Evolutionary conservation across 2,113 vertebrate species (phyloP).

Genomic region (Genyomyrus donnyi): DNA sequence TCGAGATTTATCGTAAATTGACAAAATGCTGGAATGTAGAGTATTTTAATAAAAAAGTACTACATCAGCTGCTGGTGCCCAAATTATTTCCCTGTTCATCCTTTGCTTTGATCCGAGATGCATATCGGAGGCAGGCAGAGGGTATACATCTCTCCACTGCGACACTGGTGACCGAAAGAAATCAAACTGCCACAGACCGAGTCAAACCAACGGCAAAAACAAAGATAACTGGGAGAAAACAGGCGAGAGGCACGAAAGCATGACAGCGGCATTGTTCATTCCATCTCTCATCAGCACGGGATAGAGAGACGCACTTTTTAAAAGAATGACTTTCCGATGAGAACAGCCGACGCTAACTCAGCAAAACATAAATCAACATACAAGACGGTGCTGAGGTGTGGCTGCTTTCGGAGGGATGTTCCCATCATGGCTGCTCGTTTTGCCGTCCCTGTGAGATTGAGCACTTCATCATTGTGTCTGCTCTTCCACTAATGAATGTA

Average conservation of each 20-base stretch:
- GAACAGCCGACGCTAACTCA: slow-evolving; percentile 50
- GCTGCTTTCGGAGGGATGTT: slow-evolving; percentile 50
- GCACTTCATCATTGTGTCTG: slow-evolving; percentile 61
- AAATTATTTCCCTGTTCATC: neutral
- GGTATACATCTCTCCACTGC: neutral
- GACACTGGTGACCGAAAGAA: neutral
- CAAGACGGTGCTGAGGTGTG: slow-evolving; percentile 34
- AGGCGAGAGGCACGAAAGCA: slow-evolving; percentile 18
- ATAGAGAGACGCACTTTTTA: slow-evolving; percentile 43
- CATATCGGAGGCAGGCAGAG: neutral
- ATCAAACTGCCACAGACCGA: neutral
- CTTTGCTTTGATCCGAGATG: neutral
- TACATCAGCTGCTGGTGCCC: neutral
- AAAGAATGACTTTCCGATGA: slow-evolving; percentile 50
- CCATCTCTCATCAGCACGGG: slow-evolving; percentile 31
- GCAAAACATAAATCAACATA: slow-evolving; percentile 54
- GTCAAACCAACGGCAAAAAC: neutral
- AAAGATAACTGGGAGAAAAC: slow-evolving; percentile 23
- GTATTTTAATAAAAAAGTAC: neutral
- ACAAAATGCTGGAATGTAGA: neutral
- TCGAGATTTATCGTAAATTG: neutral
- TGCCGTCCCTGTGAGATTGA: slow-evolving; percentile 56
- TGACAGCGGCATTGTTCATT: slow-evolving; percentile 40
- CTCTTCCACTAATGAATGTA: slow-evolving; percentile 13
- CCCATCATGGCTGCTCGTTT: slow-evolving; percentile 46